These are phyloP conservation scores for Clamator glandarius DNA, from an alignment of 2,797 vertebrate species.

Conservation along the genomic window DNA sequence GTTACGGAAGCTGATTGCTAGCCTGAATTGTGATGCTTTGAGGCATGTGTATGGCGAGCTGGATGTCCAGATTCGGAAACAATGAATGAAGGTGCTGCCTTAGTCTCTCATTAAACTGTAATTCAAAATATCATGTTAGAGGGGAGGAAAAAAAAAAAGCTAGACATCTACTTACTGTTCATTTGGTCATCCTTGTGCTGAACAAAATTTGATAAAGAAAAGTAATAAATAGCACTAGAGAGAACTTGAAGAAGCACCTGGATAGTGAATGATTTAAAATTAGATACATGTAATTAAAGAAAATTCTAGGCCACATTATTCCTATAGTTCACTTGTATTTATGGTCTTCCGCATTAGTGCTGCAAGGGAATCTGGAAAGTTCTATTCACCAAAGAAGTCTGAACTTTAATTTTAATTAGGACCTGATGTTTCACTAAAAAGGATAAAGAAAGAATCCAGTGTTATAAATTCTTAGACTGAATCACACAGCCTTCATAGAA, in stretches of 20 bases:
- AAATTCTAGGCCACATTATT: conserved; percentile 35
- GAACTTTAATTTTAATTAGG: conserved; percentile 75
- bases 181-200: not conserved
- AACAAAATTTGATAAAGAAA: not conserved
- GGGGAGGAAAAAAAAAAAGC: not conserved
- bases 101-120: not conserved
- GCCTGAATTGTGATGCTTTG: conserved; percentile 83
- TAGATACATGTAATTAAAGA: not conserved
- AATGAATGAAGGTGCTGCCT: conserved; percentile 27
- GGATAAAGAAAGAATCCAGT: not conserved
- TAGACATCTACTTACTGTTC: not conserved
- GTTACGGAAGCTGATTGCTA: conserved; percentile 82
- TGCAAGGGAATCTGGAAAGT: conserved; percentile 26
- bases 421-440: conserved; percentile 57
- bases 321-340: conserved; percentile 30
- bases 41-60: conserved; percentile 82
- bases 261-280: conserved; percentile 2
- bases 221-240: not conserved
- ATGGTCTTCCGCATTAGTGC: not conserved
- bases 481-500: not conserved
- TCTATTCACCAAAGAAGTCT: conserved; percentile 36
- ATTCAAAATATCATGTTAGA: not conserved
- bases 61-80: conserved; percentile 73
- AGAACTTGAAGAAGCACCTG: not conserved
- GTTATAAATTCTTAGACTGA: conserved; percentile 59